Percentiles rank a stretch among this genome's conserved stretches.
Conservation (phyloP, 2,113 vertebrate genomes). For the Oryzias woworae region DNA sequence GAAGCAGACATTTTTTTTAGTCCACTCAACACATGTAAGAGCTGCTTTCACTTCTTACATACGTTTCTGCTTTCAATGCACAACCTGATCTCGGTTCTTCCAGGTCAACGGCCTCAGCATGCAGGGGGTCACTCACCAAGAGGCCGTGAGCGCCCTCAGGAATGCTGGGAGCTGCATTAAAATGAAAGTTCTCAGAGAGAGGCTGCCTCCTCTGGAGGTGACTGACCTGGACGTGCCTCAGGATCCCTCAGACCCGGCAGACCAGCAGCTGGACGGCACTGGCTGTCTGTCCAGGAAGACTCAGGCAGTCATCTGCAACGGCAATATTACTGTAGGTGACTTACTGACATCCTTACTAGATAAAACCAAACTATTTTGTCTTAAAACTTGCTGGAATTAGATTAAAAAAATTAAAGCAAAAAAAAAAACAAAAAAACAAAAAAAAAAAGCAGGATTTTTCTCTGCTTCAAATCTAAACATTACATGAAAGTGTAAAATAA, state of each 20-base stretch:
- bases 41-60: conserved; percentile 16
- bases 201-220: conserved; percentile 8
- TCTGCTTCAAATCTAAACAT: no score
- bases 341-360: conserved; percentile 2
- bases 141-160: conserved; percentile 72
- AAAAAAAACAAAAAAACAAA: no score
- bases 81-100: conserved; percentile 20
- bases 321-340: conserved; percentile 64
- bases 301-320: conserved; percentile 68
- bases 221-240: not conserved
- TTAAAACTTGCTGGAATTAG: no score
- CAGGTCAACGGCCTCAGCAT: conserved; percentile 77
- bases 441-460: no score
- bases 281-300: conserved; percentile 41
- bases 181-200: conserved; percentile 74
- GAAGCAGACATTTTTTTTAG: conserved; percentile 8
- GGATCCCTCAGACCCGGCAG: conserved; percentile 10
- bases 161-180: conserved; percentile 76
- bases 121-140: conserved; percentile 70
- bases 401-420: no score
- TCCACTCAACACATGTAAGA: not conserved
- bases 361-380: not conserved
- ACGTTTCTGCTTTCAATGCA: conserved; percentile 15
- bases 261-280: not conserved
- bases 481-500: no score